These are phyloP conservation scores for Hirundo rustica DNA, from an alignment of 2,797 vertebrate species.

Conservation along the genomic window DNA sequence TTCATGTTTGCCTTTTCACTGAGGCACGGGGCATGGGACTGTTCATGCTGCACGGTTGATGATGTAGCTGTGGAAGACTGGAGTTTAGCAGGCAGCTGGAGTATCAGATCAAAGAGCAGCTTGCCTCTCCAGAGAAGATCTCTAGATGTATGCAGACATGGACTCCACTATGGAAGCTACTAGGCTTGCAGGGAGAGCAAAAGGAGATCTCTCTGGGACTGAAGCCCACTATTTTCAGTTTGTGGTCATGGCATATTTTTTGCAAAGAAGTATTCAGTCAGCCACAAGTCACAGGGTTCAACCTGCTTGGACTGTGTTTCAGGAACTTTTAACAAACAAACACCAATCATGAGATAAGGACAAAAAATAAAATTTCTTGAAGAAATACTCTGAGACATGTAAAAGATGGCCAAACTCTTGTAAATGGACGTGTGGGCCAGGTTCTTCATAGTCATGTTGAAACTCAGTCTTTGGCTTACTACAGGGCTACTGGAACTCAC, in stretches of 20 bases:
- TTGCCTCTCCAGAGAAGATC: neutral
- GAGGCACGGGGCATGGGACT: neutral
- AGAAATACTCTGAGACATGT: neutral
- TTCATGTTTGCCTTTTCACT: neutral
- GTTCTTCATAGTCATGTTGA: neutral
- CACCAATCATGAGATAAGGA: constrained; percentile 7
- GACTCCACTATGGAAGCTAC: neutral
- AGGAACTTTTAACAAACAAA: constrained; percentile 33
- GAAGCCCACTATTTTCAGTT: constrained; percentile 30
- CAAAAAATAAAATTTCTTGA: neutral
- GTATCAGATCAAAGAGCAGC: neutral
- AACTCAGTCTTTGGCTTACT: neutral
- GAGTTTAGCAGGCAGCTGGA: neutral
- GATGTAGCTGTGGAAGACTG: neutral
- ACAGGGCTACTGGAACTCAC: neutral
- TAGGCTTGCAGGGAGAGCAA: neutral
- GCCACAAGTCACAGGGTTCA: constrained; percentile 38
- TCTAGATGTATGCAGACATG: neutral
- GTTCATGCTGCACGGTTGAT: neutral
- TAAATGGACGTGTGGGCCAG: neutral
- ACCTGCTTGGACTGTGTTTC: neutral
- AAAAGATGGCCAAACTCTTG: neutral
- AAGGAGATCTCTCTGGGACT: neutral
- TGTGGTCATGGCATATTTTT: constrained; percentile 35
- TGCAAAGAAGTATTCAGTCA: constrained; percentile 37